Evolutionary conservation across 2,888 invertebrate genomes (phyloP), one percentile per base, ranked within the genome.

Genomic region (Abrostola tripartita): DNA sequence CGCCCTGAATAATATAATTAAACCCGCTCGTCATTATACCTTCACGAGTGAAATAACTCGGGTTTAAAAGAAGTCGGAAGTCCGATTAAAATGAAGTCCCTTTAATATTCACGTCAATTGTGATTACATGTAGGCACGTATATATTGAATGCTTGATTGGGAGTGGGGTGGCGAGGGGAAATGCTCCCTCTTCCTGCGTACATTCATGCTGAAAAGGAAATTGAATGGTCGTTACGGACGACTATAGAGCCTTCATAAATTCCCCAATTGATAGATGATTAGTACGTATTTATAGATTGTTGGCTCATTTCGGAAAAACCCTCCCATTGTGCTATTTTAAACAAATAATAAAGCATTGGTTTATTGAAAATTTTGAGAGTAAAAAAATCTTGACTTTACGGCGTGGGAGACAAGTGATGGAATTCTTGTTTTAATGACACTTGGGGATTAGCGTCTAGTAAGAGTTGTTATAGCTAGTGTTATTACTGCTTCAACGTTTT

Each of bases 141-240:
- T 70, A 51, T 51, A 57, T n/a, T 86, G 87, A 88, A 82, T 79
- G 82, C 78, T 83, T 90, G 91, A 92, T 92, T 92, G 88, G 90
- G 64, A 86, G 82, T 84, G 82, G 82, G 83, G 78, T 80, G 85
- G 78, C 81, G 79, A 81, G 84, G 85, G 88, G 90, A 91, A 92
- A 91, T 90, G 90, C 90, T 88, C 85, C 85, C 85, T 85, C 84
- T 84, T 85, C 86, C 88, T 90, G 91, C 91, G 92, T 92, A 87
- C 90, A 90, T 90, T 88, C 85, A 81, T 81, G 83, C 85, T 92
- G 89, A 90, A 91, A 90, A 90, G 93, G 90, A 93, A 92, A 92
- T 92, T 90, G 92, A 91, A 90, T 89, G 90, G 90, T 91, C 91
- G 91, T 92, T 91, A 90, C 84, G 87, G 88, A 83, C 85, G 85